Percentiles rank a stretch among this genome's conserved stretches.
Conservation (phyloP, 2,888 invertebrate species). For the Microctonus brassicae region DNA sequence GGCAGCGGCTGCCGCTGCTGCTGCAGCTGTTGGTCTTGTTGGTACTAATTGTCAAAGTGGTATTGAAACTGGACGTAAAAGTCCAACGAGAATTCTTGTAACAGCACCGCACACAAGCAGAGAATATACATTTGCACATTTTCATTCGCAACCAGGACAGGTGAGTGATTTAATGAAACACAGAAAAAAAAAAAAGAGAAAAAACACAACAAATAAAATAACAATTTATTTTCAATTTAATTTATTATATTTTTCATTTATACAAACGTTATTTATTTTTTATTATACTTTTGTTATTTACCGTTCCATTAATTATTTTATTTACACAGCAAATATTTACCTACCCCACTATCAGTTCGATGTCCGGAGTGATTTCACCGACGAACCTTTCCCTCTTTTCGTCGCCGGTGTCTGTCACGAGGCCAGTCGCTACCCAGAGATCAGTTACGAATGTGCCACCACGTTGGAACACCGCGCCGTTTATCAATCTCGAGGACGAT, state of each 20-base stretch:
- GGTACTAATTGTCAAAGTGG: constrained; percentile 68
- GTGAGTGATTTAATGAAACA: constrained; percentile 59
- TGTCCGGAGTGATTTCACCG: constrained; percentile 90
- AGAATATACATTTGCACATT: constrained; percentile 92
- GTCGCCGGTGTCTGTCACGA: constrained; percentile 76
- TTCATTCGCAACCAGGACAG: constrained; percentile 92
- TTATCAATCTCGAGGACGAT: constrained; percentile 93
- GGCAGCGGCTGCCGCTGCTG: constrained; percentile 57
- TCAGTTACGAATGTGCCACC: constrained; percentile 69
- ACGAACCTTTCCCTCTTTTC: constrained; percentile 89
- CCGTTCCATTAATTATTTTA: constrained; percentile 31
- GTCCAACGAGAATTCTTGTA: constrained; percentile 69
- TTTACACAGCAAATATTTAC: constrained; percentile 85
- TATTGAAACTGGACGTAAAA: constrained; percentile 64
- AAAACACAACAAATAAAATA: too few species aligned
- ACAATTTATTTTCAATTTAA: neutral
- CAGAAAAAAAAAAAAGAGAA: neutral
- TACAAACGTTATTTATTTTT: neutral
- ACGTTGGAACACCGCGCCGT: constrained; percentile 89
- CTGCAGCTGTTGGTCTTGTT: constrained; percentile 65
- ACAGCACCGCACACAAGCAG: constrained; percentile 72
- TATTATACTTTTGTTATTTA: neutral
- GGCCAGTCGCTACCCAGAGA: constrained; percentile 80
- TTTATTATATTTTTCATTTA: neutral
- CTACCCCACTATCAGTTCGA: constrained; percentile 88